These are phyloP conservation scores for Patiria miniata DNA, from an alignment of 35 echinoderm and acorn worm genomes.

Conservation along the genomic window DNA sequence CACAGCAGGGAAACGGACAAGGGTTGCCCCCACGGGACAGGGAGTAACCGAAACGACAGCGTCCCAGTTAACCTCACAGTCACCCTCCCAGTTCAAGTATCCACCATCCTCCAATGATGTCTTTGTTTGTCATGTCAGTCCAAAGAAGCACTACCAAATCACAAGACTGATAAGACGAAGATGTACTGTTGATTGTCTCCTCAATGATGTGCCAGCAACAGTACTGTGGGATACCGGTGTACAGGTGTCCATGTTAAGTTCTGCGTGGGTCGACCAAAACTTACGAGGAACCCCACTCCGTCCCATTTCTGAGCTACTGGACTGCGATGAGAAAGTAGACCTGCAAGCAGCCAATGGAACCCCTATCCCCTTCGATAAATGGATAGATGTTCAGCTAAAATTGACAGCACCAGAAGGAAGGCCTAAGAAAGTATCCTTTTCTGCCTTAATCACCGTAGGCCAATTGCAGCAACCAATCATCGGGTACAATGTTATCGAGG, in stretches of 20 bases:
- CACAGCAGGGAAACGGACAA: slow-evolving; percentile 45
- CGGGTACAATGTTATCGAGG: slow-evolving; percentile 41
- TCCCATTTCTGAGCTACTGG: slow-evolving; percentile 42
- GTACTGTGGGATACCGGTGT: slow-evolving; percentile 68
- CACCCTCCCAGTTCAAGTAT: too few species aligned
- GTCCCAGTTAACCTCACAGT: slow-evolving; percentile 7
- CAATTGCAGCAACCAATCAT: slow-evolving; percentile 36
- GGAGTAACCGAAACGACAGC: neutral
- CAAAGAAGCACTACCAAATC: neutral
- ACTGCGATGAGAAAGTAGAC: neutral
- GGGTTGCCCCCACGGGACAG: slow-evolving; percentile 40
- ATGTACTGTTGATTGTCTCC: slow-evolving; percentile 50
- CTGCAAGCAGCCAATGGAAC: slow-evolving; percentile 64
- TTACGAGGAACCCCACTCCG: slow-evolving; percentile 33
- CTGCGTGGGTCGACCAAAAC: slow-evolving; percentile 15
- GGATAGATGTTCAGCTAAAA: slow-evolving; percentile 32
- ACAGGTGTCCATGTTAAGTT: slow-evolving; percentile 57
- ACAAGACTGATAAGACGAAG: slow-evolving; percentile 48
- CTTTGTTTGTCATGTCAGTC: neutral
- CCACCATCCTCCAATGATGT: neutral
- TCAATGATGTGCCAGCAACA: slow-evolving; percentile 27
- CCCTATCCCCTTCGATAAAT: slow-evolving; percentile 51
- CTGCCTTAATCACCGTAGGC: neutral
- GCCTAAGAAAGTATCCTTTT: neutral
- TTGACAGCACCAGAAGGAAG: neutral